phyloP scores from a whole-genome alignment of 2,113 vertebrate genomes.

The Stomatorhinus ivindoensis region DNA sequence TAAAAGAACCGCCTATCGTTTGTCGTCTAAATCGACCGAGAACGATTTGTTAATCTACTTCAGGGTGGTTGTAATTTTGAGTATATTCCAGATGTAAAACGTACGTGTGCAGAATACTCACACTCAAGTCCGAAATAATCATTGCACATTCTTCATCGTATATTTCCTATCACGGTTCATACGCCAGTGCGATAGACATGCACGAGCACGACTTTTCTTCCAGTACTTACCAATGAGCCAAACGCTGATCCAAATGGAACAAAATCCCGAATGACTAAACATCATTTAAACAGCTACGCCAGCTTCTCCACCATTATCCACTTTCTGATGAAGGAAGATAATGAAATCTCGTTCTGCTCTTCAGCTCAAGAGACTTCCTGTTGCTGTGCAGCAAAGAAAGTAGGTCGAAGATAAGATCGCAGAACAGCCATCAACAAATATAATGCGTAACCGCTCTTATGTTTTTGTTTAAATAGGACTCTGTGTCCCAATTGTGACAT shows the following conservation, averaged over 20 bases:
- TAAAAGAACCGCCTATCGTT: neutral
- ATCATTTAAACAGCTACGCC: slow-evolving; percentile 16
- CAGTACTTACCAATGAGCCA: slow-evolving; percentile 47
- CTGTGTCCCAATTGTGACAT: neutral
- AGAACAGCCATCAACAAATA: neutral
- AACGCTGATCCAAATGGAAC: slow-evolving; percentile 21
- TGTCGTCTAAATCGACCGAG: neutral
- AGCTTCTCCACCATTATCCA: neutral
- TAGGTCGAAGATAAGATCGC: slow-evolving; percentile 27
- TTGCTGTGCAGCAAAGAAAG: slow-evolving; percentile 23
- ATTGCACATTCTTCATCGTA: neutral
- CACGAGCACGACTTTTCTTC: neutral
- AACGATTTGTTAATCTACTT: neutral
- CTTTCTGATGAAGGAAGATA: neutral
- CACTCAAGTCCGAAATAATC: neutral
- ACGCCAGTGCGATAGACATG: neutral
- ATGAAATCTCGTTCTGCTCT: neutral
- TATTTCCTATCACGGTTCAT: neutral
- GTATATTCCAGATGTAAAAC: neutral
- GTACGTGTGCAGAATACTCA: neutral
- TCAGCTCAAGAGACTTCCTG: slow-evolving; percentile 40
- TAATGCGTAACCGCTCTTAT: neutral
- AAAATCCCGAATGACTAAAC: neutral
- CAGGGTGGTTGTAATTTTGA: neutral
- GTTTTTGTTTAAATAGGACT: neutral